Evolutionary conservation across 2,113 vertebrate species (phyloP).

Genomic region (Crotalus tigris): DNA sequence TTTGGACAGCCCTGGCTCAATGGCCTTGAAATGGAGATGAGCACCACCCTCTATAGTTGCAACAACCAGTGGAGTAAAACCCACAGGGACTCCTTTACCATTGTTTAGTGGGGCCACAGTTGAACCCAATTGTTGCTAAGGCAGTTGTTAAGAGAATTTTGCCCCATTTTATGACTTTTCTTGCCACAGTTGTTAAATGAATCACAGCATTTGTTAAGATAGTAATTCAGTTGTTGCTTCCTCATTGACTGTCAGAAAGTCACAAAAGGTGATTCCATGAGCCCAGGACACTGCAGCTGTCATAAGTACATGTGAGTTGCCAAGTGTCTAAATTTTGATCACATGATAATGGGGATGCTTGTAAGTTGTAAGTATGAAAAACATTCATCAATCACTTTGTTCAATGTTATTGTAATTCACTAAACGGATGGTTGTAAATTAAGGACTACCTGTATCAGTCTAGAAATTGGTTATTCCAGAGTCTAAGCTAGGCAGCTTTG

Average conservation of each 20-base stretch:
- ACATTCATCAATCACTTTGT: neutral
- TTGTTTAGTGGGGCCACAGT: neutral
- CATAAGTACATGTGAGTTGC: too few relatives aligned
- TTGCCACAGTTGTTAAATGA: neutral
- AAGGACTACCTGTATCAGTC: neutral
- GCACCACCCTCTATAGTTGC: neutral
- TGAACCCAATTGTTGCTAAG: neutral
- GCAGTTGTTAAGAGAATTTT: neutral
- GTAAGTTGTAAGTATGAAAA: neutral
- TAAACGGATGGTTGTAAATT: neutral
- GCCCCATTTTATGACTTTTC: neutral
- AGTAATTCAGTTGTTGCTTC: neutral
- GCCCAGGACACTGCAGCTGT: neutral
- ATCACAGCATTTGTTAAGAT: neutral
- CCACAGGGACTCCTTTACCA: neutral
- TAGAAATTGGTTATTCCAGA: neutral
- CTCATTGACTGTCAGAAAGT: neutral
- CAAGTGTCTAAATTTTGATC: neutral
- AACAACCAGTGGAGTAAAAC: neutral
- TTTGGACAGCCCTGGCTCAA: neutral
- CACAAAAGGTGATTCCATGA: neutral
- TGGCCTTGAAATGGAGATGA: neutral
- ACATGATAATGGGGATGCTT: neutral
- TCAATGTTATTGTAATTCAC: neutral
- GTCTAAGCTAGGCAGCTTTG: neutral